These are phyloP conservation scores for Megaustenia siamemsis DNA, from an alignment of 2,888 invertebrate genomes.

Conservation along the genomic window DNA sequence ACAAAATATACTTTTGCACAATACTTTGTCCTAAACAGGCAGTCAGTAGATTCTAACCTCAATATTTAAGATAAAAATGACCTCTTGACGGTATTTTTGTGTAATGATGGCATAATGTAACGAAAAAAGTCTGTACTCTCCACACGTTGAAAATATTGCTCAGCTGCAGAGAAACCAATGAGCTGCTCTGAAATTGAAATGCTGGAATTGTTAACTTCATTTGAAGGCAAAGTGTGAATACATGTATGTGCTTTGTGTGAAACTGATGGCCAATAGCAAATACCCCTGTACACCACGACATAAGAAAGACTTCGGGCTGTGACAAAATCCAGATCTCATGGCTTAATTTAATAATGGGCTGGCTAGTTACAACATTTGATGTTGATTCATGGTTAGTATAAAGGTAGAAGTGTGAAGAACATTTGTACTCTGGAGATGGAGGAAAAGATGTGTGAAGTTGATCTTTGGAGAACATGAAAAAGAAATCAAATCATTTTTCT, in stretches of 20 bases:
- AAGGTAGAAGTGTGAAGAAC: slow-evolving; percentile 40
- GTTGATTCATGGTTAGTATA: slow-evolving; percentile 50
- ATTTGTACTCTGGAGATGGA: slow-evolving; percentile 41
- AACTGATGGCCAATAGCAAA: slow-evolving; percentile 58
- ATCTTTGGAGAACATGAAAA: slow-evolving; percentile 12
- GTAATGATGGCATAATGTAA: neutral
- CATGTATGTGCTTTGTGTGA: slow-evolving; percentile 21
- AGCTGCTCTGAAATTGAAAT: neutral
- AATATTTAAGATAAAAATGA: neutral
- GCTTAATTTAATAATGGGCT: slow-evolving; percentile 60
- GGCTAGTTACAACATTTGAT: slow-evolving; percentile 57
- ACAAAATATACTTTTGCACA: neutral
- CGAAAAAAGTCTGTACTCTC: neutral
- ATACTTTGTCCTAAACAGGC: neutral
- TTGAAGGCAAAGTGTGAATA: slow-evolving; percentile 33
- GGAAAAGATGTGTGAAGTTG: neutral
- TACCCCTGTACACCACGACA: slow-evolving; percentile 58
- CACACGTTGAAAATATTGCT: neutral
- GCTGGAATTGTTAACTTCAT: neutral
- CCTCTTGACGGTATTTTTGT: neutral
- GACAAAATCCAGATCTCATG: slow-evolving; percentile 66
- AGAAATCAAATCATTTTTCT: slow-evolving; percentile 23
- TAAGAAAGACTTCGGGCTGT: slow-evolving; percentile 66
- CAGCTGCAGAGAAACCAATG: neutral
- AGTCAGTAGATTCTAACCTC: neutral